Conservation (phyloP, 2,113 vertebrate species). For the Menura novaehollandiae region DNA sequence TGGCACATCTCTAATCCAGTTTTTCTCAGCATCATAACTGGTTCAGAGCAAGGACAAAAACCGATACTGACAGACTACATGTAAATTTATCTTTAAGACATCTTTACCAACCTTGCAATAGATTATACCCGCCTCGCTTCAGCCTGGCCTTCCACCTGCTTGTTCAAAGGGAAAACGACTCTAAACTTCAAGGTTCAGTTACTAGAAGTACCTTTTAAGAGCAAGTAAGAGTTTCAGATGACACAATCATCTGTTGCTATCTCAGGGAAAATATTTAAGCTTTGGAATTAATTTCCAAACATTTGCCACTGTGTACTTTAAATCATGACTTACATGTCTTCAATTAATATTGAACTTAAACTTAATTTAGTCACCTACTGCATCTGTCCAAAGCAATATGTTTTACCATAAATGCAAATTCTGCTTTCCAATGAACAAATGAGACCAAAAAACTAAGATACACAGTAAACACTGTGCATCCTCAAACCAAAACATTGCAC, state of each 20-base stretch:
- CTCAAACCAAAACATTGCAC: background rate
- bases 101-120: background rate
- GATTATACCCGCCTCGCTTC: background rate
- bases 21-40: constrained; percentile 37
- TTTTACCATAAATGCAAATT: background rate
- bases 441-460: background rate
- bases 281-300: background rate
- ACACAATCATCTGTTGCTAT: background rate
- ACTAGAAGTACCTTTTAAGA: background rate
- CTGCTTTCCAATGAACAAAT: background rate
- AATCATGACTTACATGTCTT: background rate
- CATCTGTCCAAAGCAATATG: background rate
- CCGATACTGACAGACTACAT: background rate
- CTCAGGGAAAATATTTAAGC: background rate
- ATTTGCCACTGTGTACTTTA: background rate
- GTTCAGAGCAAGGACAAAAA: constrained; percentile 57
- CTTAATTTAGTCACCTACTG: background rate
- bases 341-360: background rate
- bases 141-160: constrained; percentile 1
- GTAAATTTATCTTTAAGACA: constrained; percentile 37
- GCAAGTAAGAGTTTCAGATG: background rate
- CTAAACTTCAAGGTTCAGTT: constrained; percentile 10
- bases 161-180: background rate
- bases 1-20: constrained; percentile 4
- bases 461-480: background rate